These are phyloP conservation scores for Ypsolopha sequella DNA, from an alignment of 2,888 invertebrate species.

Conservation along the genomic window DNA sequence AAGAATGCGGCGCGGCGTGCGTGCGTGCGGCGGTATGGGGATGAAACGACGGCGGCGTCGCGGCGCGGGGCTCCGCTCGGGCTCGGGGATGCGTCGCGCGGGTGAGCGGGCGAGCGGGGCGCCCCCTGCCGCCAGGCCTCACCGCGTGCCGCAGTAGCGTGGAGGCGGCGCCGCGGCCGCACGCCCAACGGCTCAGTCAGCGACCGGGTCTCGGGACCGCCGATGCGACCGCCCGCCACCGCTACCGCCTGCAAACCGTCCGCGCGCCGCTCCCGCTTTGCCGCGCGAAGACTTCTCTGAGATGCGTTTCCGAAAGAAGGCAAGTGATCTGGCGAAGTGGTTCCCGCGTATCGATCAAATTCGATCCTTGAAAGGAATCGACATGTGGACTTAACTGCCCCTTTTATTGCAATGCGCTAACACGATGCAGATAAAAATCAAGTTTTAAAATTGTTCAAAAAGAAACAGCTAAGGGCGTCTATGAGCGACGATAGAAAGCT, in stretches of 20 bases:
- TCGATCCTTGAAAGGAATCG: conserved; percentile 16
- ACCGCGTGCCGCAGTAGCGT: conserved; percentile 67
- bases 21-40: conserved; percentile 41
- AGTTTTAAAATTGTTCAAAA: neutral
- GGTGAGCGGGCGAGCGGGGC: conserved; percentile 26
- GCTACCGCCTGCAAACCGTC: conserved; percentile 4
- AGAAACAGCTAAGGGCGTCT: neutral
- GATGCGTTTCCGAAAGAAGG: conserved; percentile 8
- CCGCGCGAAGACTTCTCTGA: conserved; percentile 3
- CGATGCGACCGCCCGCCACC: conserved; percentile 13
- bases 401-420: conserved; percentile 8
- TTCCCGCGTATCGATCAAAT: conserved; percentile 36
- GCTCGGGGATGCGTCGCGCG: conserved; percentile 21
- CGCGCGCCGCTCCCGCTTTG: conserved; percentile 9
- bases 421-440: neutral
- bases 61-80: conserved; percentile 14
- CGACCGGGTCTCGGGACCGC: conserved; percentile 6
- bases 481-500: neutral
- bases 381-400: conserved; percentile 16
- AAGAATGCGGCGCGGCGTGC: conserved; percentile 59
- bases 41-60: conserved; percentile 20
- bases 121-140: conserved; percentile 14
- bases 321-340: conserved; percentile 15
- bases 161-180: conserved; percentile 62
- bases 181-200: conserved; percentile 22